A percentile compares a stretch with the other conserved stretches of the same genome.
phyloP scores from a whole-genome alignment of 2,797 vertebrate genomes.

The Schizopygopsis pylzovi region DNA sequence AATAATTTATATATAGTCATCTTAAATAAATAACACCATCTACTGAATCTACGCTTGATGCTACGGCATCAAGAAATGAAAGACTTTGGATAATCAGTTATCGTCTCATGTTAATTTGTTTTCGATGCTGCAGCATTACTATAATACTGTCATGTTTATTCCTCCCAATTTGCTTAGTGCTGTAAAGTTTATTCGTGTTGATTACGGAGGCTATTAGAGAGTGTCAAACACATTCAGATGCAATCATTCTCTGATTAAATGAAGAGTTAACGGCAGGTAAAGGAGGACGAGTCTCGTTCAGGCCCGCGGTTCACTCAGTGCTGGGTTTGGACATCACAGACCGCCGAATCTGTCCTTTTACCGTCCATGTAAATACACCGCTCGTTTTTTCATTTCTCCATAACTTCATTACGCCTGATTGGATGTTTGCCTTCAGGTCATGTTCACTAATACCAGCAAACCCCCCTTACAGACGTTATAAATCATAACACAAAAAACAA shows the following conservation, averaged over 20 bases:
- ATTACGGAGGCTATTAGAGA: slow-evolving; percentile 56
- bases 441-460: slow-evolving; percentile 64
- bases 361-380: slow-evolving; percentile 55
- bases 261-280: slow-evolving; percentile 52
- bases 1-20: background rate
- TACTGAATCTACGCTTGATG: background rate
- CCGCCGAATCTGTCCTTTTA: slow-evolving; percentile 61
- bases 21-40: background rate
- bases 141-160: slow-evolving; percentile 17
- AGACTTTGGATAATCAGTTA: background rate
- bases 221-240: slow-evolving; percentile 52
- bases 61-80: background rate
- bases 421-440: slow-evolving; percentile 64
- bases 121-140: background rate
- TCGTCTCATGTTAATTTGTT: background rate
- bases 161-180: slow-evolving; percentile 32
- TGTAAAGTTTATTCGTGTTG: slow-evolving; percentile 51
- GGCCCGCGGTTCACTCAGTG: slow-evolving; percentile 11
- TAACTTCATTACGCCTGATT: slow-evolving; percentile 72
- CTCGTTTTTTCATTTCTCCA: slow-evolving; percentile 63
- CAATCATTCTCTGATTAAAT: slow-evolving; percentile 53
- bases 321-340: slow-evolving; percentile 57
- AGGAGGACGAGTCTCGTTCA: slow-evolving; percentile 24
- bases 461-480: slow-evolving; percentile 61
- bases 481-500: slow-evolving; percentile 60